Conservation (phyloP, 2,888 invertebrate species). For the Elgonia sp. region DNA sequence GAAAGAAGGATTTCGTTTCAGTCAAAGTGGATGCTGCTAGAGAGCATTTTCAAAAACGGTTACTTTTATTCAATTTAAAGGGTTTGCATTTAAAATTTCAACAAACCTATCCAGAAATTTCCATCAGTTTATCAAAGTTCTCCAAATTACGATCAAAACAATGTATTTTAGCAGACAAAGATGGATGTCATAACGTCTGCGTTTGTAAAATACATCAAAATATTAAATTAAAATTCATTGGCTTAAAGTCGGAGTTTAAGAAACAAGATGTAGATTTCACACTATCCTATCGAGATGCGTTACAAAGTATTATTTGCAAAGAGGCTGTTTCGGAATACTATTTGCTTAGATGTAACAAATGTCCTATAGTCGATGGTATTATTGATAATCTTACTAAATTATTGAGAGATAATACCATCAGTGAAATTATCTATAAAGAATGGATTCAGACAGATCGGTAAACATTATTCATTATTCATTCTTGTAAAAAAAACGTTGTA, state of each 20-base stretch:
- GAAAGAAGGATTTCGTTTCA: slow-evolving; percentile 33
- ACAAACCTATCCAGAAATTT: not conserved
- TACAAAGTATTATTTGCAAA: no score
- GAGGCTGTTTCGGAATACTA: no score
- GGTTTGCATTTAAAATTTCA: not conserved
- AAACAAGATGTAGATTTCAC: slow-evolving; percentile 37
- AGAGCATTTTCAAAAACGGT: not conserved
- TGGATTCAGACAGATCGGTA: no score
- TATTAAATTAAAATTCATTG: slow-evolving; percentile 26
- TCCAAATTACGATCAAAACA: slow-evolving; percentile 17
- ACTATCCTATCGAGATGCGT: slow-evolving; percentile 8
- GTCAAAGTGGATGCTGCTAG: not conserved
- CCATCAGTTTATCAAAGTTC: slow-evolving; percentile 14
- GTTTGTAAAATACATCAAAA: slow-evolving; percentile 39
- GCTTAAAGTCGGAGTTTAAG: slow-evolving; percentile 27
- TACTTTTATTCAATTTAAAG: not conserved
- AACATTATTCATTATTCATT: no score
- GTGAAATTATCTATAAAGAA: no score
- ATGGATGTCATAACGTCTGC: no score
- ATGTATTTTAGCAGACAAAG: slow-evolving; percentile 30
- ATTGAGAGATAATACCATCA: no score
- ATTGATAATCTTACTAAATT: no score
- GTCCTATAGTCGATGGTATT: no score
- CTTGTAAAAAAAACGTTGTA: no score
- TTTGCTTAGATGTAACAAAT: no score